phyloP scores from a whole-genome alignment of 2,888 invertebrate genomes.

The Cantharis lateralis region DNA sequence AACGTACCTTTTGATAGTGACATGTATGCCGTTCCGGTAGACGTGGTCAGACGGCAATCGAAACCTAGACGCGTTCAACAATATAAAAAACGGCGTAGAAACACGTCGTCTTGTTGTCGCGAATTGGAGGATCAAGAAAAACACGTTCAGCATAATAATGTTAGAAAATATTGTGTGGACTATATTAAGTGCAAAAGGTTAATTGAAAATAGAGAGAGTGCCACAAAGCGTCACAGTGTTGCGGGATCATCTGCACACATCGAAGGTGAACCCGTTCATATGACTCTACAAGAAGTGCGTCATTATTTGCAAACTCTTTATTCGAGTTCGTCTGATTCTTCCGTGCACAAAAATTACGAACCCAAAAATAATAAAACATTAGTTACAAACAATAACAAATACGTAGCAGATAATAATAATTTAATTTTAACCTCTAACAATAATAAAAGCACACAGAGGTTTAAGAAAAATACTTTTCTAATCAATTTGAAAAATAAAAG shows the following conservation, averaged over 20 bases:
- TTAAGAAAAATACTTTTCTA: constrained; percentile 61
- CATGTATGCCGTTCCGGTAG: constrained; percentile 84
- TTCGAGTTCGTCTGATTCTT: constrained; percentile 75
- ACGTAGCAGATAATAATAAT: constrained; percentile 16
- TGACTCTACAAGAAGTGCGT: constrained; percentile 83
- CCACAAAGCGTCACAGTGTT: constrained; percentile 68
- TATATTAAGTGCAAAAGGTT: constrained; percentile 29
- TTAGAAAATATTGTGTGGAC: constrained; percentile 21
- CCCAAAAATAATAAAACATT: constrained; percentile 39
- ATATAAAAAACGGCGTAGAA: constrained; percentile 45
- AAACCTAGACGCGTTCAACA: constrained; percentile 57
- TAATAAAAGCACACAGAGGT: constrained; percentile 6
- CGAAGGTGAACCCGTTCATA: constrained; percentile 77
- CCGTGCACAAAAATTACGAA: constrained; percentile 58
- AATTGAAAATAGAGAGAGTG: constrained; percentile 49
- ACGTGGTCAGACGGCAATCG: constrained; percentile 70
- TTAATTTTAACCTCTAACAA: constrained; percentile 15
- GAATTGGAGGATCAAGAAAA: constrained; percentile 42
- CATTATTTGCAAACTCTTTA: constrained; percentile 83
- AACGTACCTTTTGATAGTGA: constrained; percentile 89
- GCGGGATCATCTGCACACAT: constrained; percentile 64
- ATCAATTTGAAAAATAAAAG: constrained; percentile 68
- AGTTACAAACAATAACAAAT: constrained; percentile 48
- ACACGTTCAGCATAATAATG: constrained; percentile 25
- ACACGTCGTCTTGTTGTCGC: constrained; percentile 57